phyloP scores from a whole-genome alignment of 2,888 invertebrate species.

The Nemotelus nigrinus region DNA sequence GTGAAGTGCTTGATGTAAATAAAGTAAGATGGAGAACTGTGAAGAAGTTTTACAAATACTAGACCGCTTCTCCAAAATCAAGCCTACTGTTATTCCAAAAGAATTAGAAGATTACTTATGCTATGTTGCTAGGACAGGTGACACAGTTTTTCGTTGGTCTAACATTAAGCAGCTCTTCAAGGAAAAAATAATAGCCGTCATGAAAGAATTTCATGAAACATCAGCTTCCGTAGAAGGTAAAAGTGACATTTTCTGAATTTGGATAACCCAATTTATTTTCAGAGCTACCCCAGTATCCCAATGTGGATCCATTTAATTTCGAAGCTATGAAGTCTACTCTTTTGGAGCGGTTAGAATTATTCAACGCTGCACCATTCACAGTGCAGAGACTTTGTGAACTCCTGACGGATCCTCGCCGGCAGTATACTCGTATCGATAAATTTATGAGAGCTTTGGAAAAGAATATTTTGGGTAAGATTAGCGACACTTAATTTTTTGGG shows the following conservation, averaged over 20 bases:
- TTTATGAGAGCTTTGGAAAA: slow-evolving; percentile 97
- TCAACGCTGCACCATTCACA: slow-evolving; percentile 93
- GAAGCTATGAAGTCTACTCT: slow-evolving; percentile 87
- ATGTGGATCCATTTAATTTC: slow-evolving; percentile 90
- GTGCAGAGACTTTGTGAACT: slow-evolving; percentile 96
- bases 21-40: slow-evolving; percentile 76
- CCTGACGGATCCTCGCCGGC: slow-evolving; percentile 87
- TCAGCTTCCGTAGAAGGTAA: slow-evolving; percentile 70
- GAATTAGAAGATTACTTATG: slow-evolving; percentile 89
- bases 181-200: slow-evolving; percentile 85
- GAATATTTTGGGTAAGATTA: slow-evolving; percentile 73
- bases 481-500: background rate
- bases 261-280: slow-evolving; percentile 57
- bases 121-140: slow-evolving; percentile 93
- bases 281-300: slow-evolving; percentile 87
- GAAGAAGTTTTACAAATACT: slow-evolving; percentile 80
- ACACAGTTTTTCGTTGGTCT: slow-evolving; percentile 93
- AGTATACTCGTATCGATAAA: slow-evolving; percentile 95
- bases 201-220: slow-evolving; percentile 87
- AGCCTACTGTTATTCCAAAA: slow-evolving; percentile 83
- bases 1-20: too few species aligned
- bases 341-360: slow-evolving; percentile 82
- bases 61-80: slow-evolving; percentile 82
- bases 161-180: slow-evolving; percentile 87
- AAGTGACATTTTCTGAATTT: background rate